Evolutionary conservation across 2,888 invertebrate species (phyloP).

Genomic region (Spodoptera picta): DNA sequence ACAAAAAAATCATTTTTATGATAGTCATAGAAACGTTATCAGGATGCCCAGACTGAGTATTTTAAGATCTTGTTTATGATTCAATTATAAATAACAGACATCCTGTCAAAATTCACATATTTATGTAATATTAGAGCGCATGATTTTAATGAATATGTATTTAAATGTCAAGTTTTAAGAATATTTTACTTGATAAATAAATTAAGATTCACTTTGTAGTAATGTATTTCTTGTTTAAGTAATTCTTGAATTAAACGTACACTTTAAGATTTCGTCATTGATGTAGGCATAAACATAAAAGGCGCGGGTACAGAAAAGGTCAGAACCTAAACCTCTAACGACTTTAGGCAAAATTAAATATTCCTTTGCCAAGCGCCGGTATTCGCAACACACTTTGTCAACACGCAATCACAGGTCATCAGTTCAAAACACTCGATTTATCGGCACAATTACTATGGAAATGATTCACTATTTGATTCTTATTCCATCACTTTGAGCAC

Average conservation of each 20-base stretch:
- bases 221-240: background rate
- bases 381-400: slow-evolving; percentile 68
- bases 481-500: slow-evolving; percentile 42
- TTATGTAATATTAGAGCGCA: background rate
- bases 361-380: slow-evolving; percentile 56
- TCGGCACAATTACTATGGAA: slow-evolving; percentile 43
- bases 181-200: background rate
- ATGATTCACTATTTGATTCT: slow-evolving; percentile 42
- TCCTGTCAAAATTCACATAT: slow-evolving; percentile 16
- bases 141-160: background rate
- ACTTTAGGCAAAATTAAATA: slow-evolving; percentile 59
- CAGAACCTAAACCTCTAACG: slow-evolving; percentile 55
- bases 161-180: background rate
- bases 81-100: slow-evolving; percentile 25
- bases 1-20: slow-evolving; percentile 21
- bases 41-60: slow-evolving; percentile 16
- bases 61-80: slow-evolving; percentile 22
- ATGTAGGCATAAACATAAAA: slow-evolving; percentile 29
- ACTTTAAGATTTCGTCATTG: slow-evolving; percentile 19
- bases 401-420: slow-evolving; percentile 63
- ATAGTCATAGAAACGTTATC: slow-evolving; percentile 15
- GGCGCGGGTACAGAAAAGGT: slow-evolving; percentile 53
- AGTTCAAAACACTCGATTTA: slow-evolving; percentile 57
- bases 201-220: background rate
- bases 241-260: slow-evolving; percentile 7